Percentiles rank a stretch among this genome's conserved stretches.
Evolutionary conservation across 1,140 invertebrate species (phyloP).

Genomic region (Amphibalanus amphitrite): DNA sequence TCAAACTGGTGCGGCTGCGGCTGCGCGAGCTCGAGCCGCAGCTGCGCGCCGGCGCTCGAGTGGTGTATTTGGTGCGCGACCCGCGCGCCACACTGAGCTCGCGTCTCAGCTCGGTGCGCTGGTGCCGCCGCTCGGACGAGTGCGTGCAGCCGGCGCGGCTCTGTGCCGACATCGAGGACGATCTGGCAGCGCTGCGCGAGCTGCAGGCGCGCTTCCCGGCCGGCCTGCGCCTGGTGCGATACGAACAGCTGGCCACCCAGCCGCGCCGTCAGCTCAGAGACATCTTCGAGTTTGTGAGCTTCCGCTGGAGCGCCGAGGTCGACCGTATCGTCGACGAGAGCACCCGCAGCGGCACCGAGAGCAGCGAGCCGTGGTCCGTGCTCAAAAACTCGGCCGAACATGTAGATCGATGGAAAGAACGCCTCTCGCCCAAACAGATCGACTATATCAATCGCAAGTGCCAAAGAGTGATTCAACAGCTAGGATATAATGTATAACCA

Average conservation of each 20-base stretch:
- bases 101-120: slow-evolving; percentile 20
- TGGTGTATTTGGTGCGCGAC: slow-evolving; percentile 24
- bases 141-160: slow-evolving; percentile 21
- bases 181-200: slow-evolving; percentile 18
- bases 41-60: slow-evolving; percentile 19
- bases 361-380: slow-evolving; percentile 19
- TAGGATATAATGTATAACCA: too few relatives aligned
- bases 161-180: slow-evolving; percentile 22
- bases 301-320: slow-evolving; percentile 17
- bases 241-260: slow-evolving; percentile 22
- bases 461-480: slow-evolving; percentile 16
- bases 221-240: slow-evolving; percentile 19
- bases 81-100: slow-evolving; percentile 25
- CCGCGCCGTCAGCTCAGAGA: slow-evolving; percentile 18
- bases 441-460: slow-evolving; percentile 18
- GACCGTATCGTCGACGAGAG: slow-evolving; percentile 13
- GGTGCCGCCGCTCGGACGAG: slow-evolving; percentile 21
- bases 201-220: slow-evolving; percentile 19
- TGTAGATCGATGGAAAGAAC: slow-evolving; percentile 19
- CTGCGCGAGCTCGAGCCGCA: slow-evolving; percentile 17
- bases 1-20: slow-evolving; percentile 20
- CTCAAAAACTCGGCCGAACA: slow-evolving; percentile 19
- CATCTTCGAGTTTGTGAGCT: slow-evolving; percentile 21
- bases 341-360: slow-evolving; percentile 16
- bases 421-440: slow-evolving; percentile 17